phyloP scores from a whole-genome alignment of 1,140 invertebrate genomes.

The Ditylenchus dipsaci region DNA sequence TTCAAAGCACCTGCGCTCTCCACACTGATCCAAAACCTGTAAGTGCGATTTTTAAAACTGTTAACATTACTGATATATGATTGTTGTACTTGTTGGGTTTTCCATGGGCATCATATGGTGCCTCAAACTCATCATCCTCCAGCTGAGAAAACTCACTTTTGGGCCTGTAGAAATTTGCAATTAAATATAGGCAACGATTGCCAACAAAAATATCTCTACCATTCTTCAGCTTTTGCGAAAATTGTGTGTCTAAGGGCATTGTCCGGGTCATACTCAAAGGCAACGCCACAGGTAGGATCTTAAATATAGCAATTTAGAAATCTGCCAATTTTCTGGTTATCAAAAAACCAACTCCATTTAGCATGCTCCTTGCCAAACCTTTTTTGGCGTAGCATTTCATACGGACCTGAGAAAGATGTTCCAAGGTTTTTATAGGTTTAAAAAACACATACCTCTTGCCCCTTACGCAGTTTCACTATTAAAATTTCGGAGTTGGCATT shows the following conservation, averaged over 20 bases:
- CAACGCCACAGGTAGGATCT: conserved; percentile 88
- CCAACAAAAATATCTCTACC: background rate
- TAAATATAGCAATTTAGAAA: too few relatives aligned
- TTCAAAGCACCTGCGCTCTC: background rate
- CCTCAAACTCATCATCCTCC: conserved; percentile 84
- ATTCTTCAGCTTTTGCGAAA: conserved; percentile 86
- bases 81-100: conserved; percentile 89
- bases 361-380: conserved; percentile 97
- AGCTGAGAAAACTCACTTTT: conserved; percentile 93
- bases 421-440: background rate
- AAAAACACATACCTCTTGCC: conserved; percentile 70
- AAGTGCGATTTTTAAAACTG: too few relatives aligned
- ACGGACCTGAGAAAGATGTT: conserved; percentile 67
- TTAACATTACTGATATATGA: too few relatives aligned
- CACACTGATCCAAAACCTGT: background rate
- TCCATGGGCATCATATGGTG: conserved; percentile 81
- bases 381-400: conserved; percentile 87
- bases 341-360: conserved; percentile 73
- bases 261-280: conserved; percentile 99
- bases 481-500: conserved; percentile 71
- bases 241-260: conserved; percentile 92
- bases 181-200: background rate
- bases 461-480: conserved; percentile 93
- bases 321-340: too few relatives aligned
- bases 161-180: conserved; percentile 61